Base-by-base conservation (phyloP, 2,888 invertebrate genomes). In the Sinodicranocentrus sp. region DNA sequence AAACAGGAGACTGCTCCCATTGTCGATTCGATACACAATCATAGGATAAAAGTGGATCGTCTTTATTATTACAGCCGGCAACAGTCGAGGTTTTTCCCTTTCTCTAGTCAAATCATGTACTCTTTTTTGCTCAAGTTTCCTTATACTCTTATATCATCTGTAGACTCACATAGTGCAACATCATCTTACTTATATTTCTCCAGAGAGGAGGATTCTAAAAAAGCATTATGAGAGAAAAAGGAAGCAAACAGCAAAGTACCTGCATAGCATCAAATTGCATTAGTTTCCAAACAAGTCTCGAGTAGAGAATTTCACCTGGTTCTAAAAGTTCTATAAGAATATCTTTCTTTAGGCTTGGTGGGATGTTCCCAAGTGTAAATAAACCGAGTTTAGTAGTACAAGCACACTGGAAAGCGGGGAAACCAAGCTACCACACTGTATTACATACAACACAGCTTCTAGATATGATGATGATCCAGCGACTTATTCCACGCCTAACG, bases 331-430 rank as follows among this genome's bases (percentile, higher is more conserved):
- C 3, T 8, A 23, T 23, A 59, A 21, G n/a, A 6, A 26, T 26
- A 44, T 68, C 68, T 68, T 48, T 48, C 10, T 15, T 26, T 28
- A 1, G 5, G 15, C 15, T 25, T 68, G 26, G 3, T 21, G 19
- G 19, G 25, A 25, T 71, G 44, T 57, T 71, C 71, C 71, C 71
- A 71, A 71, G 71, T 54, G 71, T 57, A 71, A 71, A 71, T 71
- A 71, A 71, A 71, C 71, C 71, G 15, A 57, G 33, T 68, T 68
- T 68, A 44, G 23, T 19, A 28, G 28, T 33, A 57, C 57, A 33
- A 39, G 65, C 65, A 39, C 1, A 33, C 25, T 28, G 39, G 57
- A 21, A 57, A 21, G 57, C 5, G 25, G 19, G 10, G 21, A 25
- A 21, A 57, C 25, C 21, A 25, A 52, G 17, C 67, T 21, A 68